Evolutionary conservation across 2,113 vertebrate genomes (phyloP), one percentile per base, ranked within the genome.

Genomic region (Mastomys natalensis): DNA sequence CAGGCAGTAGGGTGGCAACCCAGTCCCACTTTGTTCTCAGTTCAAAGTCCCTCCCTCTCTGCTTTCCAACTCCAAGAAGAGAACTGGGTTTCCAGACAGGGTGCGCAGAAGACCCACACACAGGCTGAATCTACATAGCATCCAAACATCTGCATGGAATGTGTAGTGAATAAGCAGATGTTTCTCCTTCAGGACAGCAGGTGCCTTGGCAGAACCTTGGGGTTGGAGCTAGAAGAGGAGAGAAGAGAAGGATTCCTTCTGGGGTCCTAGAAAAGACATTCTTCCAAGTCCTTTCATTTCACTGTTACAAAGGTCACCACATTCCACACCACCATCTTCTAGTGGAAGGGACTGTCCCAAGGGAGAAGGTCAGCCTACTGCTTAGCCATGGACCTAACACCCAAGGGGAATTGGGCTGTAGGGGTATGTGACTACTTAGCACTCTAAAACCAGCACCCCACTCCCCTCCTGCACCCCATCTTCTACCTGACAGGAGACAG

Each of bases 81-180:
- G 91, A 94, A 68, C 89, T 97, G 21, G 1, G 51, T 88, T 96
- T 95, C 66, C 81, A 95, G 89, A 91, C 81, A 66, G 53, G 2
- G 89, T 76, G 53, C 84, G 87, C 68, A 76, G 68, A 92, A 11
- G 66, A 92, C 82, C 89, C 94, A 89, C n/a, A 51, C 31, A 22
- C 45, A 40, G 60, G 62, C 86, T 89, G 40, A 10, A 37, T 89
- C 77, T 91, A 82, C 89, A 87, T 78, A 91, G 89, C 93, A 95
- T 78, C 93, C 91, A 95, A 94, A 97, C 95, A 96, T 97, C 92
- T 96, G 97, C 93, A 96, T 60, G 91, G 90, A 86, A 91, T 91
- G 91, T 93, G 91, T 91, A 97, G 87, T 88, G 80, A 76, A 94
- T 55, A 95, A 95, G 93, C 97, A 96, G 91, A 94, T 96, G 96